These are phyloP conservation scores for Sus cebifrons DNA, from an alignment of 2,797 vertebrate genomes.

Conservation along the genomic window DNA sequence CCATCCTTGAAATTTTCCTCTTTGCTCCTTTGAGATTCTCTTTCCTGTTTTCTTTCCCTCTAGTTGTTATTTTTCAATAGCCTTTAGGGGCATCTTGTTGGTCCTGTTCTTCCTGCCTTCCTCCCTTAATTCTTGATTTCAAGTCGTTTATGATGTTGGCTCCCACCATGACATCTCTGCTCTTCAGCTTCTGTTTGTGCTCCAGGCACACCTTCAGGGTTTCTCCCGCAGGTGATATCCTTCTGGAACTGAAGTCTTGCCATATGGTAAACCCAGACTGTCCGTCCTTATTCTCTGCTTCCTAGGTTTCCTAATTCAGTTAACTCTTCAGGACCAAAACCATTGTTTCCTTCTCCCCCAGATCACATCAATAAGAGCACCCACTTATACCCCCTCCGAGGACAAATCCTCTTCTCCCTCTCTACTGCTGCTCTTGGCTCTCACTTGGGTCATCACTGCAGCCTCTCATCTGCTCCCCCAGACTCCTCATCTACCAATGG, in stretches of 20 bases:
- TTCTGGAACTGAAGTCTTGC: neutral
- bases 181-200: neutral
- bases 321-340: neutral
- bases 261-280: neutral
- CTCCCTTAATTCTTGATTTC: neutral
- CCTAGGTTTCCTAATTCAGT: neutral
- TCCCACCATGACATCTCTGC: rapidly evolving
- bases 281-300: neutral
- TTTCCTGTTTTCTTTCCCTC: neutral
- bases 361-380: neutral
- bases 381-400: neutral
- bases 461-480: neutral
- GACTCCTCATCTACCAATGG: neutral
- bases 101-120: neutral
- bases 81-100: neutral
- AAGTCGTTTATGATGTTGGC: neutral
- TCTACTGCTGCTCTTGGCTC: neutral
- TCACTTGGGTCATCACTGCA: neutral
- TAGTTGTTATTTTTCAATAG: neutral
- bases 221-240: neutral
- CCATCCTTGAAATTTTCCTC: neutral
- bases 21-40: neutral
- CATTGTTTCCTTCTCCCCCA: neutral
- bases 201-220: rapidly evolving
- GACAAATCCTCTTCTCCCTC: neutral